phyloP scores from a whole-genome alignment of 2,888 invertebrate species.

The Zygaena filipendulae region DNA sequence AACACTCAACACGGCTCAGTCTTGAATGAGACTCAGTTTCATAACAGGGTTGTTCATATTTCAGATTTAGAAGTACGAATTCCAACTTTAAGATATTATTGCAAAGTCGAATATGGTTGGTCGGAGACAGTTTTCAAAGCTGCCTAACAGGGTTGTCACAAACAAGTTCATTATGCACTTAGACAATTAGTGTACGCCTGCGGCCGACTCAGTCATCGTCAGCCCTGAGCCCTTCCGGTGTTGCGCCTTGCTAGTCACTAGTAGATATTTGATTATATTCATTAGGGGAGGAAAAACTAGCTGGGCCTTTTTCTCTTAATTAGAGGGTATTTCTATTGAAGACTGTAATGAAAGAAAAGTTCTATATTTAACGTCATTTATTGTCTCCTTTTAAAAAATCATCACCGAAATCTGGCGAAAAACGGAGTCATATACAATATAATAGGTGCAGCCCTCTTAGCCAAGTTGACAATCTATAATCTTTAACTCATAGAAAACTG shows the following conservation, averaged over 20 bases:
- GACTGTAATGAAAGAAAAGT: no score
- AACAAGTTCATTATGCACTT: constrained; percentile 65
- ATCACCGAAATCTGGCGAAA: no score
- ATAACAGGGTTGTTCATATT: constrained; percentile 10
- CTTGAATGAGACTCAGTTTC: no score
- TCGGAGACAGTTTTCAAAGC: constrained; percentile 21
- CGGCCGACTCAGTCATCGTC: constrained; percentile 33
- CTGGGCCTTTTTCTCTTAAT: no score
- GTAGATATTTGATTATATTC: constrained; percentile 29
- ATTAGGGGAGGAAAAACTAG: constrained; percentile 20
- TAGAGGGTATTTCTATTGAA: no score
- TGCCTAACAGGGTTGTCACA: constrained; percentile 40
- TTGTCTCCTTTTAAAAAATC: no score
- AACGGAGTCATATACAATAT: no score
- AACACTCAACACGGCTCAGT: no score
- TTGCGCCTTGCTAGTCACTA: constrained; percentile 28
- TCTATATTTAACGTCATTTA: no score
- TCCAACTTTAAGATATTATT: constrained; percentile 19
- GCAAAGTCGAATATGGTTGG: constrained; percentile 22
- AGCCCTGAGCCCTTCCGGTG: constrained; percentile 47
- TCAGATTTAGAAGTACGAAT: constrained; percentile 19
- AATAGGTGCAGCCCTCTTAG: no score
- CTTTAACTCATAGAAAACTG: no score
- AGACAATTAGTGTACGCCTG: constrained; percentile 62
- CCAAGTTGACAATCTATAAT: no score